Percentiles rank a stretch among this genome's conserved stretches.
Conservation (phyloP, 1,140 invertebrate species). For the Meloidogyne exigua region DNA sequence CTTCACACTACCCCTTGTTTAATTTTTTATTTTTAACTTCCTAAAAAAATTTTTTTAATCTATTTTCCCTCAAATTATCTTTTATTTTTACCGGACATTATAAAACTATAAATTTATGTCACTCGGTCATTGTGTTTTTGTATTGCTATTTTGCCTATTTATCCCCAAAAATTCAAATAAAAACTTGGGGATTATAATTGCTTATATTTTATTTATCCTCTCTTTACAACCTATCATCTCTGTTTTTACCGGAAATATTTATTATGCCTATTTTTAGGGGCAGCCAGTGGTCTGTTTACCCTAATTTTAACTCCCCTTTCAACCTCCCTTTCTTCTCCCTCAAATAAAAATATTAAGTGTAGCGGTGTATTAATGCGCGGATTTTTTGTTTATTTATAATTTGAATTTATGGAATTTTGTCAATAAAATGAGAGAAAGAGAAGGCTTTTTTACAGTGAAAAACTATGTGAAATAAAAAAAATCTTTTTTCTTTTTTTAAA, state of each 20-base stretch:
- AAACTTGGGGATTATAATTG: not conserved
- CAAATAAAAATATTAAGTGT: not conserved
- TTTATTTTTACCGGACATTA: too few species aligned
- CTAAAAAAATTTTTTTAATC: too few species aligned
- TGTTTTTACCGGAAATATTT: not conserved
- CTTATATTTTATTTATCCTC: not conserved
- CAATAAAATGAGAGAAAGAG: not conserved
- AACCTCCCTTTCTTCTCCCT: not conserved
- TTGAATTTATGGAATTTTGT: not conserved
- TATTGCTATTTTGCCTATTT: not conserved
- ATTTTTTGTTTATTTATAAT: not conserved
- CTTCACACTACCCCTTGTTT: too few species aligned
- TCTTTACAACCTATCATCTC: not conserved
- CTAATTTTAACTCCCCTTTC: not conserved
- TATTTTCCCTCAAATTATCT: too few species aligned
- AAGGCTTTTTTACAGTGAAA: not conserved
- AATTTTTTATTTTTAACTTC: too few species aligned
- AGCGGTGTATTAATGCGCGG: conserved; percentile 3
- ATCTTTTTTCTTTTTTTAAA: not conserved
- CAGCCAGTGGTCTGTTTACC: not conserved
- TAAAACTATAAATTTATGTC: not conserved
- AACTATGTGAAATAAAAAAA: too few species aligned
- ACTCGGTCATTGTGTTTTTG: not conserved
- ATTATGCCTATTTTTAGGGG: not conserved
- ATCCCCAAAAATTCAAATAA: not conserved